Percentiles rank a stretch among this genome's conserved stretches.
phyloP scores from a whole-genome alignment of 2,888 invertebrate species.

The Camponotus fellah region DNA sequence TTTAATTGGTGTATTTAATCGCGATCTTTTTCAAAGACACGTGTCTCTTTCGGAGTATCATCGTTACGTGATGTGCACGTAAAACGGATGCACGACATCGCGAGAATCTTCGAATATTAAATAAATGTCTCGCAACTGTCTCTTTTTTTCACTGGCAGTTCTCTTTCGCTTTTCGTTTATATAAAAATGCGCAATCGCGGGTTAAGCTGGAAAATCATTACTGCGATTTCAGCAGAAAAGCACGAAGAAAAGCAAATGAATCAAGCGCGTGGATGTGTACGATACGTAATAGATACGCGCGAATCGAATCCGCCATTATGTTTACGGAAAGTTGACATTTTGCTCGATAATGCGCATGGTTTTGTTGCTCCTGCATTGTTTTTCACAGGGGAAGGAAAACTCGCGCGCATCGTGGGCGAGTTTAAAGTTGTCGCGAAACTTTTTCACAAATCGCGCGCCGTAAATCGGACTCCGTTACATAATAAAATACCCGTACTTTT shows the following conservation, averaged over 20 bases:
- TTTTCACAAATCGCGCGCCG: neutral
- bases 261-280: neutral
- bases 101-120: neutral
- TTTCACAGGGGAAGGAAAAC: neutral
- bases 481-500: constrained; percentile 6
- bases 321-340: constrained; percentile 42
- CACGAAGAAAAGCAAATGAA: constrained; percentile 28
- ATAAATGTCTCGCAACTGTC: neutral
- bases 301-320: constrained; percentile 16
- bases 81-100: neutral
- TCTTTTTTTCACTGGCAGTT: neutral
- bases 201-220: constrained; percentile 43
- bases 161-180: constrained; percentile 17
- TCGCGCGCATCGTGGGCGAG: neutral
- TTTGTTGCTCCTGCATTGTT: constrained; percentile 18
- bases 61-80: neutral
- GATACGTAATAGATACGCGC: neutral
- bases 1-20: neutral
- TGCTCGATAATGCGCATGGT: neutral
- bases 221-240: constrained; percentile 33
- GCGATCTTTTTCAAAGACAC: neutral
- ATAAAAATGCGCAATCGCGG: constrained; percentile 48
- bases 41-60: neutral
- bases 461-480: neutral
- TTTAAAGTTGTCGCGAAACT: constrained; percentile 3